Conservation (phyloP, 2,888 invertebrate species). For the Agrilus cyanescens region DNA sequence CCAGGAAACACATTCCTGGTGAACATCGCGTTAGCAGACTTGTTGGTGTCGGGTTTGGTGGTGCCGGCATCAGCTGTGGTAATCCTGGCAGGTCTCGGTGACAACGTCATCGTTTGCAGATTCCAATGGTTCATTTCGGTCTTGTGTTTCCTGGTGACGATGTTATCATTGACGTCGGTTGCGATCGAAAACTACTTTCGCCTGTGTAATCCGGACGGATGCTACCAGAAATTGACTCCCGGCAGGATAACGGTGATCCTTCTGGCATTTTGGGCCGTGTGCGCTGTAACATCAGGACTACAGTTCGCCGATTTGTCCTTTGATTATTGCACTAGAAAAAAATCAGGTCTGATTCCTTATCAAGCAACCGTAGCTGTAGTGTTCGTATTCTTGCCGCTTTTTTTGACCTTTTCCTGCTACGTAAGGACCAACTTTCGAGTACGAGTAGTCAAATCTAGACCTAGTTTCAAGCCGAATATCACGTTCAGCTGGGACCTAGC, state of each 20-base stretch:
- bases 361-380: conserved; percentile 44
- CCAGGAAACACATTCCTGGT: conserved; percentile 58
- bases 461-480: conserved; percentile 50
- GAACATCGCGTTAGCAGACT: conserved; percentile 59
- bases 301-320: conserved; percentile 55
- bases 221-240: conserved; percentile 39
- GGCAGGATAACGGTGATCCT: conserved; percentile 42
- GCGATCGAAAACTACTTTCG: conserved; percentile 55
- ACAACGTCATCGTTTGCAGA: conserved; percentile 47
- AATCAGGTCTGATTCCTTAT: conserved; percentile 43
- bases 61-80: conserved; percentile 59
- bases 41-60: conserved; percentile 55
- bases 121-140: conserved; percentile 56
- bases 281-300: conserved; percentile 42
- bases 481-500: conserved; percentile 51
- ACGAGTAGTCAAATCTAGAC: conserved; percentile 39
- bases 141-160: conserved; percentile 53
- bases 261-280: conserved; percentile 44
- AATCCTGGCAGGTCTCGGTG: conserved; percentile 51
- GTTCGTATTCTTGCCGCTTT: conserved; percentile 47
- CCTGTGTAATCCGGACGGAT: conserved; percentile 43
- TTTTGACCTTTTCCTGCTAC: conserved; percentile 44
- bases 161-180: conserved; percentile 49
- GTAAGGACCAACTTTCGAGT: conserved; percentile 40
- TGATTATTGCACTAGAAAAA: conserved; percentile 52